phyloP scores from a whole-genome alignment of 2,113 vertebrate species.

The Solenodon paradoxus region DNA sequence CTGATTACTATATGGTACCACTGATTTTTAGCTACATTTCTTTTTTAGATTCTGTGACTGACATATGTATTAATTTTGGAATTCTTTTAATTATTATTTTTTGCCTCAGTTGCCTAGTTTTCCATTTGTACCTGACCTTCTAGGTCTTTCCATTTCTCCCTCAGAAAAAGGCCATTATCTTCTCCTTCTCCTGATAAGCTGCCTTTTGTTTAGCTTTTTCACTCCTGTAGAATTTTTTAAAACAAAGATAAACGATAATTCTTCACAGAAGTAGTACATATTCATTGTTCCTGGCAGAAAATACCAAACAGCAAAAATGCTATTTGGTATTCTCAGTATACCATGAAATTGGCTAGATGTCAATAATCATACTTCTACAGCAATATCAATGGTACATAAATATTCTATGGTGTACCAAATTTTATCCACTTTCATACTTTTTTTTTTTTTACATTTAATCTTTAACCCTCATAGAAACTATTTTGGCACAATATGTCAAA shows the following conservation, averaged over 20 bases:
- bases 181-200: neutral
- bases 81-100: neutral
- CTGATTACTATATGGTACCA: neutral
- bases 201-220: neutral
- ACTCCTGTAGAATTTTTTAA: neutral
- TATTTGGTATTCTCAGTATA: neutral
- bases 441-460: neutral
- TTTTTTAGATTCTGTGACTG: neutral
- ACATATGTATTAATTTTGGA: neutral
- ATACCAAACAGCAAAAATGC: neutral
- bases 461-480: neutral
- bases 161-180: neutral
- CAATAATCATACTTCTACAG: neutral
- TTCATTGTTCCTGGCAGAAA: neutral
- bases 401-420: neutral
- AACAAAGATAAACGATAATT: neutral
- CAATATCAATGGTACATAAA: neutral
- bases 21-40: neutral
- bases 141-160: neutral
- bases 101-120: neutral
- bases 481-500: neutral
- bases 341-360: neutral
- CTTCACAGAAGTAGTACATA: neutral
- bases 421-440: neutral
- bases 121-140: neutral